Percentiles rank a stretch among this genome's conserved stretches.
These are phyloP conservation scores for Myotis findleyi DNA, from an alignment of 2,797 vertebrate genomes.

Conservation along the genomic window DNA sequence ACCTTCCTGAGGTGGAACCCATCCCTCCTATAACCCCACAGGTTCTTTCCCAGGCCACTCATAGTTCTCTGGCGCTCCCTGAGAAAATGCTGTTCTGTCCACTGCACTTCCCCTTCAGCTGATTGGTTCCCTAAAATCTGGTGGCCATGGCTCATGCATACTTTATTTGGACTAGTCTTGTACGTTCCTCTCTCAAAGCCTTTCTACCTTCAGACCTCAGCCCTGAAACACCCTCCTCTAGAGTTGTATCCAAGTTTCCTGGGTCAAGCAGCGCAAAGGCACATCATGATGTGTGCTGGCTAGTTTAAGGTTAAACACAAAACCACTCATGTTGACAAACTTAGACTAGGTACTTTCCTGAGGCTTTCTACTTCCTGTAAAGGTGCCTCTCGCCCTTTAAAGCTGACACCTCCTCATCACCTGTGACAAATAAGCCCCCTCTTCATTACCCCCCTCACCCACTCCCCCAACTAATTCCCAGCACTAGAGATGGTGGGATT, in stretches of 20 bases:
- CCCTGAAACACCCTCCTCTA: neutral
- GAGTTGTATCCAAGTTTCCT: neutral
- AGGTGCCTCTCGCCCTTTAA: conserved; percentile 29
- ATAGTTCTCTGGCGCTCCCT: neutral
- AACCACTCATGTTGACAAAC: conserved; percentile 47
- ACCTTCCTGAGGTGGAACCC: neutral
- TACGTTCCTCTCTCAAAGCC: neutral
- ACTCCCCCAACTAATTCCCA: neutral
- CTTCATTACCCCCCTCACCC: too few relatives aligned
- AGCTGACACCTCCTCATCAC: conserved; percentile 49
- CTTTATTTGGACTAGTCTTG: neutral
- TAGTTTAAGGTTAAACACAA: conserved; percentile 26
- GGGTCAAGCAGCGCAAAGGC: neutral
- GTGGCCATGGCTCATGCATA: neutral
- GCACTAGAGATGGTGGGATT: neutral
- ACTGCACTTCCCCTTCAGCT: neutral
- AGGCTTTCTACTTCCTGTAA: conserved; percentile 71
- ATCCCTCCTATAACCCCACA: neutral
- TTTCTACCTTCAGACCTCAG: neutral
- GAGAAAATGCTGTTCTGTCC: neutral
- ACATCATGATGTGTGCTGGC: neutral
- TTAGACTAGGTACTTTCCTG: conserved; percentile 76
- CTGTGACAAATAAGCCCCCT: neutral
- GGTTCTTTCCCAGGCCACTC: neutral
- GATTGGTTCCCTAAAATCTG: neutral